Conservation (phyloP, 2,888 invertebrate species). For the Girardia tigrina region DNA sequence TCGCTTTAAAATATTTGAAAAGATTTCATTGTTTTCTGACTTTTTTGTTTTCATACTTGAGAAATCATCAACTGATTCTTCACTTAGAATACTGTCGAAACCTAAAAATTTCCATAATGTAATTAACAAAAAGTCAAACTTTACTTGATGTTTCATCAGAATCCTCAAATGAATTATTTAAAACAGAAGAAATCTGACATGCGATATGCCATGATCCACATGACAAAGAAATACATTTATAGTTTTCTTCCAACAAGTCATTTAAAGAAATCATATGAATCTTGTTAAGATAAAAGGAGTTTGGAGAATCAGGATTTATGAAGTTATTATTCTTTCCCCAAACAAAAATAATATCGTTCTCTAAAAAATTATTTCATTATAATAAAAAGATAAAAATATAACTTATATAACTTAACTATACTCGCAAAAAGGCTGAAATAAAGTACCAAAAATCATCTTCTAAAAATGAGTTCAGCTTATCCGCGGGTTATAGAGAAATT, state of each 20-base stretch:
- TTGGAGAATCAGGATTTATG: background rate
- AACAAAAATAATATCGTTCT: background rate
- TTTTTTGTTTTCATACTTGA: too few species aligned
- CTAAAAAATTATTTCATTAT: background rate
- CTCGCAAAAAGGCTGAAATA: too few species aligned
- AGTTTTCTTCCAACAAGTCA: background rate
- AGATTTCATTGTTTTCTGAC: background rate
- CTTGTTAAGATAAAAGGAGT: background rate
- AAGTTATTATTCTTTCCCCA: background rate
- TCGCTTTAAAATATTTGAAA: background rate
- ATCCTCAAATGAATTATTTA: background rate
- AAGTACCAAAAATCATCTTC: too few species aligned
- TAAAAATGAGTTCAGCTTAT: too few species aligned
- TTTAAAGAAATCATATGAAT: background rate
- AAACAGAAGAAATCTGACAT: background rate
- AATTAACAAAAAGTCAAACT: too few species aligned
- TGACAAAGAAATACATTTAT: background rate
- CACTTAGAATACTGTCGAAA: background rate
- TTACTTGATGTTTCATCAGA: background rate
- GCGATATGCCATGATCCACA: background rate
- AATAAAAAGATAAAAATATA: too few species aligned
- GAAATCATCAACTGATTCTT: background rate
- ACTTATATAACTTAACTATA: too few species aligned
- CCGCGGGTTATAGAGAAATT: too few species aligned
- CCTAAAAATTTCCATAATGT: background rate